Evolutionary conservation across 2,797 vertebrate genomes (phyloP), one percentile per base, ranked within the genome.

Genomic region (Gymnoscopelus braueri): DNA sequence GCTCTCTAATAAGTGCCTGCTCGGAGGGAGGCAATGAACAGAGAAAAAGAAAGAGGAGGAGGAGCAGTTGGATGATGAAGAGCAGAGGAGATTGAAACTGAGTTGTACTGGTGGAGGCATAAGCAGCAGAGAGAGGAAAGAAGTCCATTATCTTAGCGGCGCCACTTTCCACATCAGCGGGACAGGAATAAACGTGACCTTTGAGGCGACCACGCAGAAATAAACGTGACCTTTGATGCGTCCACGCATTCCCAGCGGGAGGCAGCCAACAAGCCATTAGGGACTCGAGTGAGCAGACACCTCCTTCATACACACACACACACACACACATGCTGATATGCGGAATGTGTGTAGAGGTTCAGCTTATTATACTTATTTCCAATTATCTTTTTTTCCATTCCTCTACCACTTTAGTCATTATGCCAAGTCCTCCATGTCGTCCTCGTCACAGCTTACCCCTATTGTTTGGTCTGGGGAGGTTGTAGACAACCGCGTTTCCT

Each of bases 181-280:
- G 78, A 75, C 82, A 82, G 83, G 77, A 87, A 88, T 89, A 89
- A 87, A 82, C 3, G 67, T 85, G 87, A 89, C 89, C 90, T 91
- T 89, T 86, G 39, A 44, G 39, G 39, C 39, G 39, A 44, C 39
- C 39, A 44, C 39, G 24, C 48, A 52, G 56, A 59, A 67, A 60
- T 52, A 67, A 59, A 50, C 39, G 15, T 56, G 63, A 84, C 72
- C 24, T 80, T 65, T 35, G 63, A 85, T 9, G 14, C 15, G 56
- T 50, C 81, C 83, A 80, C 67, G 44, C 78, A 79, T 81, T 85
- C 82, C 47, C 84, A 84, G 85, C 63, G 51, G 77, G 84, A 47
- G 77, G 81, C 79, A 69, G 66, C 67, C n/a, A 26, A 12, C 60
- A 75, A 84, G 64, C 79, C 82, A 85, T 91, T 84, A 85, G 77